Conservation (phyloP, 2,888 invertebrate genomes). For the Drosophila kanekoi region DNA sequence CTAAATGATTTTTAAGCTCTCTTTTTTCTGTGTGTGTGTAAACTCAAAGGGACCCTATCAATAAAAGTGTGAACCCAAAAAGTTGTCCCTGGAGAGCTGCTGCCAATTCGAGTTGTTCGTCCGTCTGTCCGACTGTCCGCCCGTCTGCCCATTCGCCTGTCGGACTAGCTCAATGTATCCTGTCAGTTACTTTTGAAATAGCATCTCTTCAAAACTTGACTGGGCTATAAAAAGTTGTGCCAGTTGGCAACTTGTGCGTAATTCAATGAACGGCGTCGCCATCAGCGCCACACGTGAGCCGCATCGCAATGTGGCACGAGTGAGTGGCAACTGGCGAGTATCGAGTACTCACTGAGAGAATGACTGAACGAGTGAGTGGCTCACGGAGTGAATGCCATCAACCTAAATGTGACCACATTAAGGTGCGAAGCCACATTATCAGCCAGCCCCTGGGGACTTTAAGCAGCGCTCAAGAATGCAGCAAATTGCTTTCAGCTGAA, state of each 20-base stretch:
- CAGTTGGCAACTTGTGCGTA: slow-evolving; percentile 57
- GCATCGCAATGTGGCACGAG: slow-evolving; percentile 39
- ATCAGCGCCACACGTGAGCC: slow-evolving; percentile 68
- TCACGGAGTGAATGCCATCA: slow-evolving; percentile 37
- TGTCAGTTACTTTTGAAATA: slow-evolving; percentile 67
- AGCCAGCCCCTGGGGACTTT: slow-evolving; percentile 15
- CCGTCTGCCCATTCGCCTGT: slow-evolving; percentile 4
- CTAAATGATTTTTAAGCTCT: background rate
- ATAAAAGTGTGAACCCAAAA: slow-evolving; percentile 49
- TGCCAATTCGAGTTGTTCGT: slow-evolving; percentile 45
- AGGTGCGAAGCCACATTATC: slow-evolving; percentile 54
- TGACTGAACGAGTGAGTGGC: slow-evolving; percentile 15
- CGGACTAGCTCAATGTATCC: slow-evolving; percentile 27
- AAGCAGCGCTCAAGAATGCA: slow-evolving; percentile 59
- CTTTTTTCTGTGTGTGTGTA: slow-evolving; percentile 8
- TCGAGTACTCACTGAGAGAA: slow-evolving; percentile 16
- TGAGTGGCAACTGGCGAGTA: slow-evolving; percentile 22
- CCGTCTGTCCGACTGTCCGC: background rate
- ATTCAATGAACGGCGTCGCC: slow-evolving; percentile 73
- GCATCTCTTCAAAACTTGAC: slow-evolving; percentile 54
- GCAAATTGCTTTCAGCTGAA: slow-evolving; percentile 42
- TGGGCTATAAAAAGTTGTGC: slow-evolving; percentile 39
- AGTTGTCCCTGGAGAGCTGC: slow-evolving; percentile 53
- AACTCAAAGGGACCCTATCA: slow-evolving; percentile 53
- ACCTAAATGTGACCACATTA: slow-evolving; percentile 66